These are phyloP conservation scores for Zele albiditarsus DNA, from an alignment of 2,888 invertebrate genomes.

Conservation along the genomic window DNA sequence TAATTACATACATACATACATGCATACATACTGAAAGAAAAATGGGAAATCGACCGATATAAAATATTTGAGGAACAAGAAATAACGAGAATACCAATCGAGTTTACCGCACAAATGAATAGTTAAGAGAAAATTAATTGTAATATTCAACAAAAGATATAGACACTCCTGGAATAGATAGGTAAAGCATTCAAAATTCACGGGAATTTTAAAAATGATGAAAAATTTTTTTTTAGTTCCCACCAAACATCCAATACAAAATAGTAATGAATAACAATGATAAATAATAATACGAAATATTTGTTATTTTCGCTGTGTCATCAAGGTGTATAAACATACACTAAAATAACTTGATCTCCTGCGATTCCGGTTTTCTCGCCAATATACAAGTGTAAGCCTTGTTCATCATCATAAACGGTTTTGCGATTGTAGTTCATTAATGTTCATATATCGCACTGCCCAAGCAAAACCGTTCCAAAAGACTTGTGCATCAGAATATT, in stretches of 20 bases:
- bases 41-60: not conserved
- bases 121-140: too few species aligned
- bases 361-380: not conserved
- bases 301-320: conserved; percentile 15
- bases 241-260: not conserved
- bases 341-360: conserved; percentile 1
- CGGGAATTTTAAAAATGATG: too few species aligned
- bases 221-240: too few species aligned
- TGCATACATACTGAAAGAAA: too few species aligned
- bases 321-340: not conserved
- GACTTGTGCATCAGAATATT: not conserved
- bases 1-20: too few species aligned
- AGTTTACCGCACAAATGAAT: too few species aligned
- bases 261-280: conserved; percentile 23
- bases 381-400: not conserved
- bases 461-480: conserved; percentile 16
- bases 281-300: not conserved
- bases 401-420: not conserved
- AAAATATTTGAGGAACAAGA: too few species aligned
- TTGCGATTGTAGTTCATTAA: conserved; percentile 1
- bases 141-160: too few species aligned
- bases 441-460: conserved; percentile 7
- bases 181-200: too few species aligned
- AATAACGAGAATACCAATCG: too few species aligned
- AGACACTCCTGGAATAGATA: too few species aligned